Base-by-base conservation (phyloP, 2,888 invertebrate species). In the Drosophila basisetae region DNA sequence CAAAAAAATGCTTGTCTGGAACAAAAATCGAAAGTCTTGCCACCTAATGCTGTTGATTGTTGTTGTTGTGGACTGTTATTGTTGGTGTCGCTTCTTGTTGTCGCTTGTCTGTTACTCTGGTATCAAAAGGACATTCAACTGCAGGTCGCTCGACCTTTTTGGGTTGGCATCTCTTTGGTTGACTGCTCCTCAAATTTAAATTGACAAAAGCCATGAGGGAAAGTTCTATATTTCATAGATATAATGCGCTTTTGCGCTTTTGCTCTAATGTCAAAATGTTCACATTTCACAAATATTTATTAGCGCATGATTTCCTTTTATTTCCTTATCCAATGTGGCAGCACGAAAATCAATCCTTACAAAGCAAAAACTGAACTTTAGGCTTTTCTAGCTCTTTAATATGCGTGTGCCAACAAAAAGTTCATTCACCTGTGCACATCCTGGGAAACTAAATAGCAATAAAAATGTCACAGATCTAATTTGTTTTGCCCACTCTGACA, bases 381-480 rank as follows among this genome's bases (percentile, higher is more conserved):
- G 18, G 9, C 11, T 9, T 18, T 53, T 41, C 13, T 7, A 39
- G 13, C 16, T 16, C 6, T 49, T 60, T 55, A 43, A 5, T 11
- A 18, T 60, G 13, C 35, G 6, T 25, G 22, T 28, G 39, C 37
- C 43, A 58, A 63, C 28, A 33, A 54, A 43, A 35, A 64, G 84
- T 85, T 84, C 86, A 68, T 84, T 84, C 78, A 86, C 80, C 84
- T 73, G 31, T 52, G 30, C 41, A 58, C 50, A 54, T 62, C 39
- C 43, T 55, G 31, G 31, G 30, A 47, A 64, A 58, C 78, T 73
- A 77, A 84, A 77, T 69, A 73, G 83, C 84, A 82, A 87, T 87
- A 84, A 87, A 85, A 87, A 83, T 85, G 85, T 87, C 87, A 83
- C 68, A 82, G 78, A 80, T 76, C 78, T 83, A 85, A 85, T 85